Conservation (phyloP, 2,888 invertebrate species). For the Epicampocera succincta region DNA sequence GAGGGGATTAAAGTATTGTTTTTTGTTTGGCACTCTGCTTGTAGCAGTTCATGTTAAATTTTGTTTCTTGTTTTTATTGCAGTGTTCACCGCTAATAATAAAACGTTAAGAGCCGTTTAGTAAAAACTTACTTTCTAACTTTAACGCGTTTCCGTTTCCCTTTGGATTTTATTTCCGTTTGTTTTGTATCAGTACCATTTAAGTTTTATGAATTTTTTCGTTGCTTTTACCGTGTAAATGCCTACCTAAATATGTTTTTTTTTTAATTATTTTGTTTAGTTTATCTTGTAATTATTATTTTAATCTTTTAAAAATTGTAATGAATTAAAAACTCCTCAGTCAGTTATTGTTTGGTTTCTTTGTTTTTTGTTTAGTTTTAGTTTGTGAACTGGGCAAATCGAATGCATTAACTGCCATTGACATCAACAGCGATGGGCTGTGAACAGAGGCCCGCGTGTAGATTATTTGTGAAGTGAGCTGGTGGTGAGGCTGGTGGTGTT, state of each 20-base stretch:
- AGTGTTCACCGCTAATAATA: slow-evolving; percentile 28
- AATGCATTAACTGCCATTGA: slow-evolving; percentile 78
- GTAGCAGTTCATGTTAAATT: slow-evolving; percentile 47
- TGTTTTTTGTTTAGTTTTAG: slow-evolving; percentile 29
- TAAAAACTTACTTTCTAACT: slow-evolving; percentile 67
- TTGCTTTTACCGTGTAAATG: slow-evolving; percentile 67
- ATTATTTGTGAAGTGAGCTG: slow-evolving; percentile 69
- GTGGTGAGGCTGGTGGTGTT: slow-evolving; percentile 77
- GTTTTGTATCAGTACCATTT: slow-evolving; percentile 51
- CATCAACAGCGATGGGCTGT: slow-evolving; percentile 73
- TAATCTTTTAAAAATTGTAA: slow-evolving; percentile 45
- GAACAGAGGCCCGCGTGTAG: slow-evolving; percentile 71
- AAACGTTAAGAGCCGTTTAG: slow-evolving; percentile 45
- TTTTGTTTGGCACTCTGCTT: slow-evolving; percentile 65
- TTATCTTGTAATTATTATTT: slow-evolving; percentile 46
- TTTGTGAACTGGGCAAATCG: slow-evolving; percentile 37
- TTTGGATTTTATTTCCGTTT: slow-evolving; percentile 30
- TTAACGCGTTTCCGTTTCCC: slow-evolving; percentile 50
- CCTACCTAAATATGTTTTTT: slow-evolving; percentile 62
- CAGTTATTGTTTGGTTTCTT: slow-evolving; percentile 48
- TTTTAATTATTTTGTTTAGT: slow-evolving; percentile 23
- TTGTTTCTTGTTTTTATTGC: slow-evolving; percentile 13
- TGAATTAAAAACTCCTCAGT: slow-evolving; percentile 65
- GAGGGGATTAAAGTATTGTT: slow-evolving; percentile 2
- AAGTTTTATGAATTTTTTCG: slow-evolving; percentile 49